Base-by-base conservation (phyloP, 2,797 vertebrate genomes). In the Nannoperca australis region DNA sequence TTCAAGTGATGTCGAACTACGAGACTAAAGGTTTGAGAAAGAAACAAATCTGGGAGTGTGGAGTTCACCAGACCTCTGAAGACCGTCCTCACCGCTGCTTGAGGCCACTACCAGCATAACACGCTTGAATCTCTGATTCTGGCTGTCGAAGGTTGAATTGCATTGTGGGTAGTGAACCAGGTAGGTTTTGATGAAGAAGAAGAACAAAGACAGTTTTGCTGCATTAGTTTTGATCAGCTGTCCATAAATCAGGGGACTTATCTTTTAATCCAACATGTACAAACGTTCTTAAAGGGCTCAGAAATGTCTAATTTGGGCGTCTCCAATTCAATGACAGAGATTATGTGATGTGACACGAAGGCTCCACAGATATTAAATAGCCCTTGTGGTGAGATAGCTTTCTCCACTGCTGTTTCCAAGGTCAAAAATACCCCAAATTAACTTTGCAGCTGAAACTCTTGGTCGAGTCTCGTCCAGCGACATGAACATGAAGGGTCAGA, bases 121-220 rank as follows among this genome's bases (percentile, higher is more conserved):
- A 3, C 18, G 18, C 15, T 6, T 32, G n/a, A 1, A n/a, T 22
- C n/a, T 12, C n/a, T 1, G 2, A 15, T 5, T 5, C 4, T 2
- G 8, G 36, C 20, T 10, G 3, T 36, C 7, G 1, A 10, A 1
- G 7, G 20, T 67, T n/a, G 2, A 15, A 24, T 22, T 34, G 54
- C 20, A 32, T 32, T 38, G 10, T 59, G 55, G 27, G 13, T 36
- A 30, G 30, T 47, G 27, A 7, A 47, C 42, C 11, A 4, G 13
- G 24, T 10, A 47, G 27, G 42, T 44, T 45, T 18, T 34, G 3
- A 63, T 1, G 8, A 49, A 3, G 11, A 47, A 32, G 27, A 22
- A 20, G 18, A 14, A 7, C 9, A 20, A 47, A 0, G 27, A 34
- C 24, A 27, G 24, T 51, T 67, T 1, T 20, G 4, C 15, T 17